These are phyloP conservation scores for Euthynnus affinis DNA, from an alignment of 2,797 vertebrate genomes.

Conservation along the genomic window DNA sequence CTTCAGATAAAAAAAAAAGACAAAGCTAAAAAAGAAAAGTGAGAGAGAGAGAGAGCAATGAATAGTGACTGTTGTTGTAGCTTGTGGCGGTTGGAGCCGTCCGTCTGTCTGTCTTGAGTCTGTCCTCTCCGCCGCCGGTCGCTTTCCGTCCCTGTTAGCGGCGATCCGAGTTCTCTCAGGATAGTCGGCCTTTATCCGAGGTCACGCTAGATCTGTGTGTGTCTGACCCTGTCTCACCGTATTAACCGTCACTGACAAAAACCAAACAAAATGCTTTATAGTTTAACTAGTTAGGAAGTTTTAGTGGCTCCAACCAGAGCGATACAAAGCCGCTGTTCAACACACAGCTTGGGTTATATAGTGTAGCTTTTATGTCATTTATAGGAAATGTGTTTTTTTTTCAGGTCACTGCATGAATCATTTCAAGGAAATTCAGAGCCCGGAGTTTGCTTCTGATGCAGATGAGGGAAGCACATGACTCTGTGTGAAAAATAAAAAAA, in stretches of 20 bases:
- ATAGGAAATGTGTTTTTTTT: no score
- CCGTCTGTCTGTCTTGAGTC: conserved; percentile 16
- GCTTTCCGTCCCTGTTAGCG: conserved; percentile 25
- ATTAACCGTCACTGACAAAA: conserved; percentile 19
- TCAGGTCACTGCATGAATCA: no score
- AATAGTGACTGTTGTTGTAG: conserved; percentile 8
- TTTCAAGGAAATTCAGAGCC: background rate
- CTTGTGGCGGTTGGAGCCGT: conserved; percentile 30
- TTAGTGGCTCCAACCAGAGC: no score
- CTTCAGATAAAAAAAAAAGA: background rate
- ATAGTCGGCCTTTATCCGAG: conserved; percentile 34
- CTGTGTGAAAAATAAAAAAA: no score
- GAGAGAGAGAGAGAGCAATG: background rate
- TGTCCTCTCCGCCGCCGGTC: conserved; percentile 3
- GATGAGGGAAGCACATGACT: conserved; percentile 17
- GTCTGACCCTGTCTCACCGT: conserved; percentile 5
- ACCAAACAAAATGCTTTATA: no score
- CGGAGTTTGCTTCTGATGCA: background rate
- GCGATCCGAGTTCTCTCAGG: conserved; percentile 46
- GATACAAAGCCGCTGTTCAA: no score
- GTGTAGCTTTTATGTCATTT: no score
- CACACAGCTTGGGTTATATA: no score
- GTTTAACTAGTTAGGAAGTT: no score
- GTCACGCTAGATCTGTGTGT: conserved; percentile 7
- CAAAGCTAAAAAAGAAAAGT: background rate